These are phyloP conservation scores for Callospermophilus lateralis DNA, from an alignment of 2,113 vertebrate species.

Conservation along the genomic window DNA sequence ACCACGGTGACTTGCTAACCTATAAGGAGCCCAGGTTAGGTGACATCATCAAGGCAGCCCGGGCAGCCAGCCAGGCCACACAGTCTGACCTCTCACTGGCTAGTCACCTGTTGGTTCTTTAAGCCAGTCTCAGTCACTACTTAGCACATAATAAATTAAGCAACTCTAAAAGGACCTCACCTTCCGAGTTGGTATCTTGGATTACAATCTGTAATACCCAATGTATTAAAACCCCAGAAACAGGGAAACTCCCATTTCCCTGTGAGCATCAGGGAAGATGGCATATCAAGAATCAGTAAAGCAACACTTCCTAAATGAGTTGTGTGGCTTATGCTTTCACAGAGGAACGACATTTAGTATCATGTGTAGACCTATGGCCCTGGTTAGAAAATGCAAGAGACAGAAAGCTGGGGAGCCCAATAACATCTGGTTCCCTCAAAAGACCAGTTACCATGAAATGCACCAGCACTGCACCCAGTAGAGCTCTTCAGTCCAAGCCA, in stretches of 20 bases:
- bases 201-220: not conserved
- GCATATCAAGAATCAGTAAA: not conserved
- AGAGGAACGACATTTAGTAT: not conserved
- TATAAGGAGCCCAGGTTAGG: not conserved
- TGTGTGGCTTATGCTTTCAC: not conserved
- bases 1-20: constrained; percentile 21
- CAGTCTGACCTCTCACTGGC: not conserved
- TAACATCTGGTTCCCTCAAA: not conserved
- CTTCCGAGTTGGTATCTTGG: not conserved
- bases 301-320: not conserved
- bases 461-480: not conserved
- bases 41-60: not conserved
- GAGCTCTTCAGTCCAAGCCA: not conserved
- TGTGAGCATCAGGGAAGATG: not conserved
- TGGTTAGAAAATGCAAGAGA: not conserved
- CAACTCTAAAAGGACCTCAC: not conserved
- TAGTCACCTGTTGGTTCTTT: not conserved
- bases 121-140: not conserved
- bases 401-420: not conserved
- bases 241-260: not conserved
- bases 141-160: not conserved
- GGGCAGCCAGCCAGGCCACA: not conserved
- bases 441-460: not conserved
- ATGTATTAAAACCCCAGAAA: not conserved
- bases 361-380: not conserved